Evolutionary conservation across 2,888 invertebrate species (phyloP).

Genomic region (Lasioglossum malachurum): DNA sequence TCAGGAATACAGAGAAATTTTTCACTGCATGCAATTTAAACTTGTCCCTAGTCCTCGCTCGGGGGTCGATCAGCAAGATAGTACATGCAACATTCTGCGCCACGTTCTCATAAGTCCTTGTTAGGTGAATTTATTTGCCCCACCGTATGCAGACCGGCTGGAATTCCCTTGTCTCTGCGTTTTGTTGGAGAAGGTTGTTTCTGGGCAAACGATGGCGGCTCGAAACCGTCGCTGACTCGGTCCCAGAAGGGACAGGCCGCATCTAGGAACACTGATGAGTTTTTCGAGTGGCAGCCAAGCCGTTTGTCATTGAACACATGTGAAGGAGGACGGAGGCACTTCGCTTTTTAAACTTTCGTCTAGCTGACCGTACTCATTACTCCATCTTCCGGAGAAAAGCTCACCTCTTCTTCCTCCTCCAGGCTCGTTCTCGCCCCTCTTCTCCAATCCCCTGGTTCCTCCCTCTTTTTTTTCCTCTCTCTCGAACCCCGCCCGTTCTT

Average conservation of each 20-base stretch:
- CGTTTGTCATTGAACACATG: constrained; percentile 74
- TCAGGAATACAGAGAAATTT: too few relatives aligned
- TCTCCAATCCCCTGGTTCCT: constrained; percentile 7
- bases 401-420: constrained; percentile 48
- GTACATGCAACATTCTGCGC: too few relatives aligned
- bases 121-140: background rate
- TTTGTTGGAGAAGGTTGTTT: background rate
- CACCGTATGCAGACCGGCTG: background rate
- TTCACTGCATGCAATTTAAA: background rate
- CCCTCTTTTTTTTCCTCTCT: background rate
- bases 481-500: constrained; percentile 20
- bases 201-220: constrained; percentile 10
- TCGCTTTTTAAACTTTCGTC: constrained; percentile 76
- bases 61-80: too few relatives aligned
- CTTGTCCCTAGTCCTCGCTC: background rate
- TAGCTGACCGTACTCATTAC: constrained; percentile 70
- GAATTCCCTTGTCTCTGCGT: background rate
- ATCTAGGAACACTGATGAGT: constrained; percentile 78
- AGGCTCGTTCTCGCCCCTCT: background rate
- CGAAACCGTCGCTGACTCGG: constrained; percentile 49
- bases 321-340: constrained; percentile 70
- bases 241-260: constrained; percentile 63
- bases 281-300: constrained; percentile 77
- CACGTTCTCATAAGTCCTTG: background rate
- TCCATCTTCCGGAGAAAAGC: constrained; percentile 69